Evolutionary conservation across 1,140 invertebrate species (phyloP).

Genomic region (Vanessa tameamea): DNA sequence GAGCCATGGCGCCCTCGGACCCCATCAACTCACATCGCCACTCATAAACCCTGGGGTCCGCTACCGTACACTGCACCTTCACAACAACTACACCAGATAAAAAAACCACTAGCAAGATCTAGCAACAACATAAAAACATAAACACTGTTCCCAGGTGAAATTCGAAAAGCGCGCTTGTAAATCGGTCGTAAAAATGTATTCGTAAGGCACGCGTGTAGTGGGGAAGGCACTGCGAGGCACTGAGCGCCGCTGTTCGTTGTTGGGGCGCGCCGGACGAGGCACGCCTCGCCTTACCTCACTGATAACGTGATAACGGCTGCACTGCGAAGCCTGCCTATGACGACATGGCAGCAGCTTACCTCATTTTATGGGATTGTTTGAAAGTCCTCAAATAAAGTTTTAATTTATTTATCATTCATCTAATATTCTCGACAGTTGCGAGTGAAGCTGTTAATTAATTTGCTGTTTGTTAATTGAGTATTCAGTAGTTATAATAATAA

Average conservation of each 20-base stretch:
- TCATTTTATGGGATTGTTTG: too few species aligned
- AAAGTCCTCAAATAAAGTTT: too few species aligned
- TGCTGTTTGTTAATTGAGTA: too few species aligned
- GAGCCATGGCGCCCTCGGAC: constrained; percentile 52
- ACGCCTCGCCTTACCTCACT: constrained; percentile 49
- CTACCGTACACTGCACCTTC: constrained; percentile 28
- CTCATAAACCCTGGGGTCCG: constrained; percentile 22
- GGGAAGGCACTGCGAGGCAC: constrained; percentile 47
- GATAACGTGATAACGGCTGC: constrained; percentile 55
- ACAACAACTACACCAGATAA: neutral
- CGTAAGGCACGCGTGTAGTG: constrained; percentile 53
- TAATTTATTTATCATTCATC: too few species aligned
- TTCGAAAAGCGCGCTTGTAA: neutral
- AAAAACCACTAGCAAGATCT: constrained; percentile 1
- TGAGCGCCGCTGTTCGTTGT: constrained; percentile 12
- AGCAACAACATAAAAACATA: neutral
- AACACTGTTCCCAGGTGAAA: constrained; percentile 10
- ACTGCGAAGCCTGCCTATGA: constrained; percentile 5
- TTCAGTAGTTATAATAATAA: too few species aligned
- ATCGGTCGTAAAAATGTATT: constrained; percentile 7
- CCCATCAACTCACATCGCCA: constrained; percentile 38
- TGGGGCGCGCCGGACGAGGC: constrained; percentile 31
- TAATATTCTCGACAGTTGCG: too few species aligned
- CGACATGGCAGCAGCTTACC: neutral
- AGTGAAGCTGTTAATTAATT: too few species aligned